phyloP scores from a whole-genome alignment of 1,140 invertebrate species.

The Leucophenga varia region DNA sequence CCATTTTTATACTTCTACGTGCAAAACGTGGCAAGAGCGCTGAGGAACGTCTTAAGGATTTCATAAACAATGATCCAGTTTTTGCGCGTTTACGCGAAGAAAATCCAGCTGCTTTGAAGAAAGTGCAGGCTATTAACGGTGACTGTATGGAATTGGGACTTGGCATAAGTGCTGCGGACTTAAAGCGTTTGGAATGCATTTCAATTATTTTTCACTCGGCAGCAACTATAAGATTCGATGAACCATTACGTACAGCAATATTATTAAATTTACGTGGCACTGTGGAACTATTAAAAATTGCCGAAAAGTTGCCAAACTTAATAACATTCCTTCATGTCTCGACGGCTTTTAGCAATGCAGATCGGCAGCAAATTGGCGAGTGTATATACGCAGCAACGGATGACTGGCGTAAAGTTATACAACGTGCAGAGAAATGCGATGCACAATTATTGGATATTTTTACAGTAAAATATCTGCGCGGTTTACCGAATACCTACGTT shows the following conservation, averaged over 20 bases:
- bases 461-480: conserved; percentile 64
- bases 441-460: conserved; percentile 66
- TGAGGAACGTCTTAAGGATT: conserved; percentile 62
- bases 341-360: conserved; percentile 80
- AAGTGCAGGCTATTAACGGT: conserved; percentile 76
- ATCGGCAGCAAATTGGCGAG: conserved; percentile 70
- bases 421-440: conserved; percentile 78
- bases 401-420: conserved; percentile 82
- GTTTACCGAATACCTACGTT: conserved; percentile 78
- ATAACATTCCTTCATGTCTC: conserved; percentile 80
- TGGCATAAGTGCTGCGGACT: conserved; percentile 56
- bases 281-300: conserved; percentile 66
- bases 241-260: conserved; percentile 70
- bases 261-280: conserved; percentile 70
- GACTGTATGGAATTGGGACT: conserved; percentile 70
- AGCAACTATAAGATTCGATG: conserved; percentile 79
- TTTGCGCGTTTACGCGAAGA: conserved; percentile 56
- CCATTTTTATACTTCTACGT: conserved; percentile 77
- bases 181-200: conserved; percentile 62
- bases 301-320: conserved; percentile 67
- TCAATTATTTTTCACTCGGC: conserved; percentile 90
- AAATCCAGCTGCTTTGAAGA: conserved; percentile 61
- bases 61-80: too few species aligned
- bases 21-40: conserved; percentile 73
- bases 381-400: conserved; percentile 79